Conservation (phyloP, 2,888 invertebrate species). For the Oscheius onirici region DNA sequence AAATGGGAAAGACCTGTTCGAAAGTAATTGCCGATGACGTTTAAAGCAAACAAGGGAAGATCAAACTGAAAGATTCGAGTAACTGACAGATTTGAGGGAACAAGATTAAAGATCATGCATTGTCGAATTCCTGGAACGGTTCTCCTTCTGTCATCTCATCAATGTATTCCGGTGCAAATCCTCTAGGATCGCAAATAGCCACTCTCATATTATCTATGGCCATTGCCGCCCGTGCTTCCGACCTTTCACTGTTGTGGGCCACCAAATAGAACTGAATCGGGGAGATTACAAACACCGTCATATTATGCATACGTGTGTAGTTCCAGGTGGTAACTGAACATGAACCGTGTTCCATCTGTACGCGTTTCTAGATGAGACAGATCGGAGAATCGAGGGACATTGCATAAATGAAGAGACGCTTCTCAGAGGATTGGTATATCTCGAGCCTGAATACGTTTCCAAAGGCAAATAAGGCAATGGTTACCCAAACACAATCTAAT, state of each 20-base stretch:
- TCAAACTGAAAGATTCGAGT: background rate
- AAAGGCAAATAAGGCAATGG: too few relatives aligned
- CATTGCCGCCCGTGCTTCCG: constrained; percentile 62
- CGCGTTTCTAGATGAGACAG: constrained; percentile 67
- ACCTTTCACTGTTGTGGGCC: constrained; percentile 65
- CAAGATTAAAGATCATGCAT: background rate
- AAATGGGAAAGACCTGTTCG: constrained; percentile 13
- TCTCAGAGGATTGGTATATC: constrained; percentile 66
- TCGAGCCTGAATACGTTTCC: too few relatives aligned
- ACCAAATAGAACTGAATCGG: constrained; percentile 67
- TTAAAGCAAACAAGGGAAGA: constrained; percentile 3
- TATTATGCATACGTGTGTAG: constrained; percentile 58
- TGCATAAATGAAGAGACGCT: constrained; percentile 64
- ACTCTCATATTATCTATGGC: constrained; percentile 70
- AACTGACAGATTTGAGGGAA: background rate
- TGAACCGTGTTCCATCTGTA: constrained; percentile 69
- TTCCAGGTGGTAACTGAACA: constrained; percentile 69
- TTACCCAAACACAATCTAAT: constrained; percentile 54
- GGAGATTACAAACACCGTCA: background rate
- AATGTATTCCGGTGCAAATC: constrained; percentile 57
- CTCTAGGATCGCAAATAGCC: constrained; percentile 64
- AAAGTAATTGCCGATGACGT: constrained; percentile 3
- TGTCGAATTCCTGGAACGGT: constrained; percentile 29
- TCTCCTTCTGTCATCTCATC: constrained; percentile 44
- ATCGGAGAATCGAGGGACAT: constrained; percentile 68